Base-by-base conservation (phyloP, 1,140 invertebrate genomes). In the Elysia chlorotica region DNA sequence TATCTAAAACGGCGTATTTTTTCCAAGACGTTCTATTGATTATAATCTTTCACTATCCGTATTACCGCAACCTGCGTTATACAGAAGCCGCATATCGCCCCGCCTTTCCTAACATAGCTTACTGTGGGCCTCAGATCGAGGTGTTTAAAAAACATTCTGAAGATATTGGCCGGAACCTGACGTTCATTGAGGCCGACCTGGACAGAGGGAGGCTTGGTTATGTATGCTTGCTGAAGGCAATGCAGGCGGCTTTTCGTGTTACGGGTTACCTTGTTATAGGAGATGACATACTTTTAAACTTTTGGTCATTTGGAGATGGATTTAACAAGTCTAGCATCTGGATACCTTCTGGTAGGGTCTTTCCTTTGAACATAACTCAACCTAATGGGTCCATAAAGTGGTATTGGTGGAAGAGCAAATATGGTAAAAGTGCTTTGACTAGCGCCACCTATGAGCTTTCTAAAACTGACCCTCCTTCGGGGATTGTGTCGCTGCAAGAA, bases 221-320 rank as follows among this genome's bases (percentile, higher is more conserved):
- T 19, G 6, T 30, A 23, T 71, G 69, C 37, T 19, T 63, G 0
- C 17, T 61, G 14, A 35, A 63, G 41, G 69, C 57, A 19, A 71
- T 71, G 56, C n/a, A 73, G 35, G 65, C 65, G 71, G 28, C 36
- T 1, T 73, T 33, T 30, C 31, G 30, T 25, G 61, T 73, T 17
- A 59, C 36, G 19, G 71, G 71, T 14, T 73, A 25, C 36, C 38
- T 73, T 0, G 23, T 37, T 17, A 56, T 65, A n/a, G 61, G 37
- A n/a, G 61, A 63, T 33, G 71, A 73, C 30, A 35, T 53, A 6
- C n/a, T 73, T 21, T 25, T 73, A 10, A 73, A 73, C 31, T 2
- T 31, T 30, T 73, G 71, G 71, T 54, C 31, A 3, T 33, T 73
- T 31, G n/a, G n/a, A n/a, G 10, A 36, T 10, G 28, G 19, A 5